Conservation (phyloP, 2,888 invertebrate genomes). For the Yponomeuta sedellus region DNA sequence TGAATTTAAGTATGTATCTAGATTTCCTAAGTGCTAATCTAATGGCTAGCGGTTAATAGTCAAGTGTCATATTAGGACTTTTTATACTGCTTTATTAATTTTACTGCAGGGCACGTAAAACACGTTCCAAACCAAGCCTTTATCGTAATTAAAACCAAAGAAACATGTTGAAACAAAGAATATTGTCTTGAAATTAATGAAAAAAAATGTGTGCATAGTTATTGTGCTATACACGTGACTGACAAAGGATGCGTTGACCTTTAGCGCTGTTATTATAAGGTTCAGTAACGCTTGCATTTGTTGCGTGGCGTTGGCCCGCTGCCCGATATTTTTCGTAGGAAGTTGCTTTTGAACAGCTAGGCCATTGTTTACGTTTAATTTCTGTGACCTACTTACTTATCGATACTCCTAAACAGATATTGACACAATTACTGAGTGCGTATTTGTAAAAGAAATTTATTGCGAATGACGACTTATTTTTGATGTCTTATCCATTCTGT, state of each 20-base stretch:
- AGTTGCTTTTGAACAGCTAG: background rate
- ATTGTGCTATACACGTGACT: slow-evolving; percentile 2
- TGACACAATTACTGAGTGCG: background rate
- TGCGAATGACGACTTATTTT: background rate
- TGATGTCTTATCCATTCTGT: background rate
- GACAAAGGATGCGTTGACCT: background rate
- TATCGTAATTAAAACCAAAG: background rate
- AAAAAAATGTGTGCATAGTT: background rate
- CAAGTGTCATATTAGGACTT: no score
- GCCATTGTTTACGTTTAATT: slow-evolving; percentile 10
- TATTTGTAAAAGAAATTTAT: background rate
- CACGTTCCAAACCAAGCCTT: background rate
- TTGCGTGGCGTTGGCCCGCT: slow-evolving; percentile 6
- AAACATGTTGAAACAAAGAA: slow-evolving; percentile 8
- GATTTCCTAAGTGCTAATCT: no score
- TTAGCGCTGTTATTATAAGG: background rate
- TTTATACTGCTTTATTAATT: no score
- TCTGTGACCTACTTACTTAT: slow-evolving; percentile 9
- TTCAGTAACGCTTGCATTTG: background rate
- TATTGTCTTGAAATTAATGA: slow-evolving; percentile 8
- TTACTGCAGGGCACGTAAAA: no score
- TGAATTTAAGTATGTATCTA: no score
- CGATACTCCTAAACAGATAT: background rate
- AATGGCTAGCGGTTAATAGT: no score
- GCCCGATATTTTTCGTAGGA: slow-evolving; percentile 14